These are phyloP conservation scores for Hormaphis cornu DNA, from an alignment of 1,140 invertebrate genomes.

Conservation along the genomic window DNA sequence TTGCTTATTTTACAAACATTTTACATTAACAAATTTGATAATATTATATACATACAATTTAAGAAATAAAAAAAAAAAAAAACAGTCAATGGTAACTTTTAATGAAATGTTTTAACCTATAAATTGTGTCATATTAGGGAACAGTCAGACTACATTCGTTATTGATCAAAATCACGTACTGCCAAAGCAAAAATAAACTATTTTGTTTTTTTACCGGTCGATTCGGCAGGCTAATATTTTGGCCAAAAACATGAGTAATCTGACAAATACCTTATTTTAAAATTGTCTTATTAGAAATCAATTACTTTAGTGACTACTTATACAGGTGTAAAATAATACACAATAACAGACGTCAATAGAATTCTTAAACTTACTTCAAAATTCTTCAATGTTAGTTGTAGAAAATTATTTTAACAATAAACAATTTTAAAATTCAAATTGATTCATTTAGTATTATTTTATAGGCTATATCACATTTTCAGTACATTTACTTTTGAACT, in stretches of 20 bases:
- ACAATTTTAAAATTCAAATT: no score
- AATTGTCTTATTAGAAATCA: no score
- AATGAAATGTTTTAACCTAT: not conserved
- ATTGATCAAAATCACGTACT: no score
- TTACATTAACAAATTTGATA: not conserved
- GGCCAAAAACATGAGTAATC: no score
- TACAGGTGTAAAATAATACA: not conserved
- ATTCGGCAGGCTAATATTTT: no score
- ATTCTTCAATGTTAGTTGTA: no score
- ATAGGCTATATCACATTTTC: not conserved
- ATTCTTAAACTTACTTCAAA: not conserved
- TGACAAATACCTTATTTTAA: not conserved
- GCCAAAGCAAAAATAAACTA: no score
- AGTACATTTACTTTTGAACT: not conserved
- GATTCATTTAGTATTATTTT: not conserved
- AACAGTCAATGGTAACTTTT: slow-evolving; percentile 11
- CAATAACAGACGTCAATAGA: not conserved
- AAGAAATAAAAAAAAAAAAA: slow-evolving; percentile 3
- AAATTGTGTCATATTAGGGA: no score
- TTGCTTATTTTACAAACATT: slow-evolving; percentile 1
- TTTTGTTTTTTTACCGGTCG: no score
- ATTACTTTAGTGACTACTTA: not conserved
- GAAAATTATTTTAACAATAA: no score
- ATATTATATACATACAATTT: not conserved
- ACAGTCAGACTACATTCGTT: no score